Base-by-base conservation (phyloP, 2,797 vertebrate species). In the Pterois miles region DNA sequence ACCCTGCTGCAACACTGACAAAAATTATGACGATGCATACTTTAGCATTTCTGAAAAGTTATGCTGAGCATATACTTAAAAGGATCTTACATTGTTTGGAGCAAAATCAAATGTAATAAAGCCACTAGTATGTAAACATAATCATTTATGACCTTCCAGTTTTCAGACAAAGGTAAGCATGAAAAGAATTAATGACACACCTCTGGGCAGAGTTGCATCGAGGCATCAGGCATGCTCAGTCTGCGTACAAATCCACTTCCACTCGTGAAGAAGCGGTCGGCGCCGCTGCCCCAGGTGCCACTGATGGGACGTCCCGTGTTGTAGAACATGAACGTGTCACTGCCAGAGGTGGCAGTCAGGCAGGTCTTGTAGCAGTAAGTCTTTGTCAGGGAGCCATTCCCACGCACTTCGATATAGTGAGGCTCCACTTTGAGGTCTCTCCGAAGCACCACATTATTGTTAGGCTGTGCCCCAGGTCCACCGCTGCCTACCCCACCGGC, bases 271-370 rank as follows among this genome's bases (percentile, higher is more conserved):
- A 98, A 97, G 86, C 97, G 97, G 86, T 99, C 98, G 1, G 97
- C 92, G 66, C 96, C 95, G 78, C 97, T 97, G 82, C 97, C 93
- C 92, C 96, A 95, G 88, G 97, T 97, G 85, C 96, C 97, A 20
- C 96, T 96, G 76, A 97, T 94, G 70, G 97, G 97, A 38, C 96
- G 96, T 77, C 97, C 98, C 4, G 98, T 99, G 92, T 99, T 98
- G 95, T 99, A 99, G 96, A 99, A 99, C 98, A 99, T 99, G 94
- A 99, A 99, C 33, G 97, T 98, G 93, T 99, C 98, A 72, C 98
- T 99, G 94, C 98, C 98, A 3, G 98, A 99, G 22, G 98, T 98
- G 60, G 97, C 96, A 1, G 98, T 98, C 89, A 99, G 91, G 80
- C 97, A 99, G 69, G 98, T 97, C 94, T 99, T 99, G 94, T 99